Evolutionary conservation across 1,140 invertebrate species (phyloP), one percentile per base, ranked within the genome.

Genomic region (Camponotus pennsylvanicus): DNA sequence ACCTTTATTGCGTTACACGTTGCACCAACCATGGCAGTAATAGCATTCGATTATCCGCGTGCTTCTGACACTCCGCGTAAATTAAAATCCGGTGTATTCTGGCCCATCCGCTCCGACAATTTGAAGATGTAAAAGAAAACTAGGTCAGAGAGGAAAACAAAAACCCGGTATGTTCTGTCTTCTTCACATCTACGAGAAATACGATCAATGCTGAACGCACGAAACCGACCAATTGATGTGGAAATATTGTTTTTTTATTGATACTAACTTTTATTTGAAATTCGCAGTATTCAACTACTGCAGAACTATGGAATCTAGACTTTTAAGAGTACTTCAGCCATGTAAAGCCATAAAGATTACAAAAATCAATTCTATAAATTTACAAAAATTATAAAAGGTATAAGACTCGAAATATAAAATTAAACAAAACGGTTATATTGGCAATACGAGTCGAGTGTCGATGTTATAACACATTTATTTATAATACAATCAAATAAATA

Each of bases 1-100:
- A 84, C 73, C 83, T 89, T 89, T 89, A 90, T 90, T 88, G 73
- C 89, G 77, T 90, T 89, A 87, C 79, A 88, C 85, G 70, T 89
- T 73, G 59, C 75, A 40, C 70, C 40, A 40, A 52, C 69, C 52
- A 61, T 67, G 78, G 86, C 82, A 70, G 66, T 86, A 89, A 90
- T 90, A 57, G 77, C 73, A 66, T 89, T 89, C 66, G 85, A 91
- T 92, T 91, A 84, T 79, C 84, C 80, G 52, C 63, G 40, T 42
- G 49, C 59, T 32, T 49, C 76, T 69, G 57, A 84, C 79, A 64
- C 71, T 49, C n/a, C 15, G 71, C 66, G 77, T 64, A 76, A 84
- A 85, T 88, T 82, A 77, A 83, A 90, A 83, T 70, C 67, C 13
- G 27, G 40, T 63, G 27, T 37, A 32, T 49, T 40, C 49, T 66